Evolutionary conservation across 1,140 invertebrate species (phyloP).

Genomic region (Daktulosphaira vitifoliae): DNA sequence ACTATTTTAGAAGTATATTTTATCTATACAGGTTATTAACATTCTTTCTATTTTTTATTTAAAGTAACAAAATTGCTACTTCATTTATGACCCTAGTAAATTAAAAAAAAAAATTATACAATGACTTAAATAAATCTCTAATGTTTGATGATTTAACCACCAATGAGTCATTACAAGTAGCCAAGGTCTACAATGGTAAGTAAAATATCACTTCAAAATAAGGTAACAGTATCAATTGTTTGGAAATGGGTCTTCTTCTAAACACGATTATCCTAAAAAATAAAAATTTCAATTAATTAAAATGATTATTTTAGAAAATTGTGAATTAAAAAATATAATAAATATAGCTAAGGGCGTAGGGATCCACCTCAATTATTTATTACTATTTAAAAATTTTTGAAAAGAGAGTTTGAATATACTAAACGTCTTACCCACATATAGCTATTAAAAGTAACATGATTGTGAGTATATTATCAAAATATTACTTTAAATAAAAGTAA

Average conservation of each 20-base stretch:
- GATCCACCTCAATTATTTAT: too few species aligned
- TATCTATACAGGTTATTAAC: slow-evolving; percentile 16
- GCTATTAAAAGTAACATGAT: too few species aligned
- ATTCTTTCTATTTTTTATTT: slow-evolving; percentile 1
- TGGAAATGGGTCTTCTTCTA: slow-evolving; percentile 23
- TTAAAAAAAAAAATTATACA: background rate
- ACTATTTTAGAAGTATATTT: slow-evolving; percentile 23
- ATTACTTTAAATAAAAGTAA: too few species aligned
- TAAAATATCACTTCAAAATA: slow-evolving; percentile 5
- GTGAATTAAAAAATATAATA: too few species aligned
- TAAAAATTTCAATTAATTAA: background rate
- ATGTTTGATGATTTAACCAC: slow-evolving; percentile 1
- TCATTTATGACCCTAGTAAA: background rate
- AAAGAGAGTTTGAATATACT: too few species aligned
- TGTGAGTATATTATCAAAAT: too few species aligned
- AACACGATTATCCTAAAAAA: background rate
- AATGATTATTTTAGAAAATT: too few species aligned
- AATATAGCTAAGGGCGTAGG: too few species aligned
- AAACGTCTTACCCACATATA: too few species aligned
- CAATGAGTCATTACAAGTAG: slow-evolving; percentile 9
- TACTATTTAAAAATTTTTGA: too few species aligned
- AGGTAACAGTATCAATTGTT: slow-evolving; percentile 24
- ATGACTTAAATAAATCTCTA: too few species aligned
- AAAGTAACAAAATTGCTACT: background rate
- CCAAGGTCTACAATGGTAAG: slow-evolving; percentile 13